Percentiles rank a stretch among this genome's conserved stretches.
Conservation (phyloP, 2,888 invertebrate genomes). For the Drosophila lacicola region DNA sequence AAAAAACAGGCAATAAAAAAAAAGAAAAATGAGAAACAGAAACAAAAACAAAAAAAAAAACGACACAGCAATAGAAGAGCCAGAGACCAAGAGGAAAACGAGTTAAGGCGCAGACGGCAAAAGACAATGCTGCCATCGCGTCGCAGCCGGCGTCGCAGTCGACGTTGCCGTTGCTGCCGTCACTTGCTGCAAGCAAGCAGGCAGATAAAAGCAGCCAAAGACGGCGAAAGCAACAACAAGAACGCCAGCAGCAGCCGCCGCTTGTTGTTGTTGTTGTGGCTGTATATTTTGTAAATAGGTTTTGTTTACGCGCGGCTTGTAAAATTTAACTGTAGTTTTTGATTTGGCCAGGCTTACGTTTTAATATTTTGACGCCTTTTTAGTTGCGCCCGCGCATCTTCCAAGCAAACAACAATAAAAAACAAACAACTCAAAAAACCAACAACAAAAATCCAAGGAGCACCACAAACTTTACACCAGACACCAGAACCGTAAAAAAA, state of each 20-base stretch:
- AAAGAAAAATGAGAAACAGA: constrained; percentile 15
- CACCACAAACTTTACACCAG: constrained; percentile 42
- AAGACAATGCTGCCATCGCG: constrained; percentile 56
- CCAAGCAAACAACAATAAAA: constrained; percentile 30
- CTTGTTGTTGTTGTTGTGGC: constrained; percentile 31
- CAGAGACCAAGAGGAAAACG: constrained; percentile 58
- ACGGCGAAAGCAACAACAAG: constrained; percentile 32
- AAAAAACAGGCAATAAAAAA: constrained; percentile 8
- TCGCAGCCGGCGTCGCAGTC: constrained; percentile 18
- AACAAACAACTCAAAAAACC: constrained; percentile 17
- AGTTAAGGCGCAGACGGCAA: constrained; percentile 66
- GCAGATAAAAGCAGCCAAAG: constrained; percentile 37
- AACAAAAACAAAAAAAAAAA: constrained; percentile 21
- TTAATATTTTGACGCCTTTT: constrained; percentile 48
- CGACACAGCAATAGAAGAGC: constrained; percentile 54
- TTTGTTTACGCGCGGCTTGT: constrained; percentile 46
- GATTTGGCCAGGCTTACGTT: constrained; percentile 36
- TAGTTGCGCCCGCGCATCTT: constrained; percentile 73
- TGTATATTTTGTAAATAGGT: constrained; percentile 23
- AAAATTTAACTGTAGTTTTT: constrained; percentile 16
- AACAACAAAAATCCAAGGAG: constrained; percentile 34
- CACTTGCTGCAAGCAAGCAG: constrained; percentile 51
- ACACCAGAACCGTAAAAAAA: constrained; percentile 43
- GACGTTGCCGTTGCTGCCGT: constrained; percentile 28
- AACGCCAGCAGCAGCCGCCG: constrained; percentile 28